phyloP scores from a whole-genome alignment of 2,888 invertebrate species.

The Junonia oenone region DNA sequence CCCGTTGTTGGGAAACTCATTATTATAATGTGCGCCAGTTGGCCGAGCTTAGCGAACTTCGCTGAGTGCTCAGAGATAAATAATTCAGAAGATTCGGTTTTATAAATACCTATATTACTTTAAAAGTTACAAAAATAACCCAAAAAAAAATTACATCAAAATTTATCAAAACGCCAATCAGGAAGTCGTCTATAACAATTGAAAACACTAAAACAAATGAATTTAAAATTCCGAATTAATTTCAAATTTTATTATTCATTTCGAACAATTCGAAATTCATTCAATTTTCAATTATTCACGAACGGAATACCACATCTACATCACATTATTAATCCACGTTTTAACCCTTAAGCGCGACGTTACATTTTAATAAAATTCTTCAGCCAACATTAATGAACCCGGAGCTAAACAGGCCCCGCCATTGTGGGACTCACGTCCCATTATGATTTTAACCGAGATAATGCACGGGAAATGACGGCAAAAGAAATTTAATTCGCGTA shows the following conservation, averaged over 20 bases:
- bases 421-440: constrained; percentile 63
- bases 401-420: constrained; percentile 59
- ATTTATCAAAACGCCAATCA: too few species aligned
- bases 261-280: background rate
- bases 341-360: constrained; percentile 61
- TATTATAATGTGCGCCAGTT: constrained; percentile 71
- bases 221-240: background rate
- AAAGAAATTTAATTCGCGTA: constrained; percentile 79
- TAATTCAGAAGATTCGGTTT: constrained; percentile 24
- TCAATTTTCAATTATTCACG: background rate
- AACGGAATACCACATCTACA: constrained; percentile 6
- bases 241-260: background rate
- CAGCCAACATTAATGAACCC: constrained; percentile 72
- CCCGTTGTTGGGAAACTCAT: constrained; percentile 61
- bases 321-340: constrained; percentile 24
- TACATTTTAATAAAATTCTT: constrained; percentile 78
- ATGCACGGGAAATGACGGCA: constrained; percentile 79
- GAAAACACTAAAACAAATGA: background rate
- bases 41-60: constrained; percentile 38
- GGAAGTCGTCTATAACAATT: background rate
- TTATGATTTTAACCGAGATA: constrained; percentile 78
- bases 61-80: constrained; percentile 20
- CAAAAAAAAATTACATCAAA: background rate
- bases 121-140: constrained; percentile 1
- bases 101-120: constrained; percentile 5